Percentiles rank a stretch among this genome's conserved stretches.
phyloP scores from a whole-genome alignment of 1,140 invertebrate species.

The Sarcophaga peregrina region DNA sequence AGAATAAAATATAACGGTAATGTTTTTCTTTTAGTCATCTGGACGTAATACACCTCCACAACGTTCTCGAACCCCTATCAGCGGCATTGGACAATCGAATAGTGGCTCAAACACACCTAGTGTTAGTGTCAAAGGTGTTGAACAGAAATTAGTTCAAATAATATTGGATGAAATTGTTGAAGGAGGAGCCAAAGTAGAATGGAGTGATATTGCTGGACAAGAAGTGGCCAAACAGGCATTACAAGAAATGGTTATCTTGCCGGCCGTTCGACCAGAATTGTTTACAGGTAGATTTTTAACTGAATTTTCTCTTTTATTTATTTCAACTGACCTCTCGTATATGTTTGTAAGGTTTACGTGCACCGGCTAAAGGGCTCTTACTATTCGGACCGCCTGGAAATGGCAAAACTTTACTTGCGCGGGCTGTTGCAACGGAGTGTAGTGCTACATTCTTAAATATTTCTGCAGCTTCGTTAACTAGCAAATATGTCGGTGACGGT shows the following conservation, averaged over 20 bases:
- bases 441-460: conserved; percentile 97
- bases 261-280: conserved; percentile 92
- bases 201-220: conserved; percentile 94
- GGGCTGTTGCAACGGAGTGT: conserved; percentile 91
- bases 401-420: conserved; percentile 90
- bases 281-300: conserved; percentile 79
- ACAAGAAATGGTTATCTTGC: conserved; percentile 97
- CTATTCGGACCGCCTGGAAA: conserved; percentile 91
- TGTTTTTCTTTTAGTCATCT: conserved; percentile 65
- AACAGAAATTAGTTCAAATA: conserved; percentile 89
- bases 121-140: conserved; percentile 77
- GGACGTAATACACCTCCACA: conserved; percentile 66
- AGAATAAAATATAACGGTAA: neutral
- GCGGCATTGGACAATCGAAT: conserved; percentile 57
- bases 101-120: conserved; percentile 67
- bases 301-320: neutral
- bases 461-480: conserved; percentile 96
- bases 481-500: conserved; percentile 97
- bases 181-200: conserved; percentile 84
- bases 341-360: conserved; percentile 63
- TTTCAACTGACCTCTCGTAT: neutral
- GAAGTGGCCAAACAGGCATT: conserved; percentile 94
- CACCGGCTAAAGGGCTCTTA: conserved; percentile 91
- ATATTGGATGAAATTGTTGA: conserved; percentile 81
- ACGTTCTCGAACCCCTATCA: conserved; percentile 64